phyloP scores from a whole-genome alignment of 2,797 vertebrate genomes.

The Loriculus beryllinus region DNA sequence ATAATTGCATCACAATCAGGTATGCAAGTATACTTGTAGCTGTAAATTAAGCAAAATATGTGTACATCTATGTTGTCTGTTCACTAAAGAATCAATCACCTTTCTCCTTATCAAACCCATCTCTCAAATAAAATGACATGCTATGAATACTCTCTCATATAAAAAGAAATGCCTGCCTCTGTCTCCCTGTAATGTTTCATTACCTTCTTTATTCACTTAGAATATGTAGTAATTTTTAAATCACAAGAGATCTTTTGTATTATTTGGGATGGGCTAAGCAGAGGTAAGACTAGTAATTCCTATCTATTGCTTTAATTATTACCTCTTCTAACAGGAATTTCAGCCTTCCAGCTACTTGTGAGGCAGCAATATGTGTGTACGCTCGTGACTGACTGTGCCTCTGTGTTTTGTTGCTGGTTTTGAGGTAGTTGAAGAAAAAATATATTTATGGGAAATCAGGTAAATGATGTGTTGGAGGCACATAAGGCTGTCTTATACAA shows the following conservation, averaged over 20 bases:
- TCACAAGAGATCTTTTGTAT: not conserved
- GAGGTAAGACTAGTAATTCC: not conserved
- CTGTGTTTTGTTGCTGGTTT: not conserved
- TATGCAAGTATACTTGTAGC: not conserved
- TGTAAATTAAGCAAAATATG: not conserved
- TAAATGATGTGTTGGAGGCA: not conserved
- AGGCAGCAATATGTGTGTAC: not conserved
- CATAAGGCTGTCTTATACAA: not conserved
- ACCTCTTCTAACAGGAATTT: not conserved
- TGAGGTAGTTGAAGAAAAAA: not conserved
- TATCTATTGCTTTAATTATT: not conserved
- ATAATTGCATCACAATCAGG: not conserved
- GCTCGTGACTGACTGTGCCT: accelerated
- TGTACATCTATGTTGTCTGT: not conserved
- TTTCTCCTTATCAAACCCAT: not conserved
- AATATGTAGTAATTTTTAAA: not conserved
- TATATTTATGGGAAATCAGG: not conserved
- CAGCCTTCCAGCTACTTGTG: not conserved
- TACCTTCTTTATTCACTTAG: not conserved
- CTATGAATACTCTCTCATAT: not conserved
- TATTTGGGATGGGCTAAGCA: not conserved
- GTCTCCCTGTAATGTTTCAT: not conserved
- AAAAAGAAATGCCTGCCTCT: not conserved
- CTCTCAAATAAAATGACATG: not conserved
- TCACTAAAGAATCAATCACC: not conserved